Conservation (phyloP, 92 coral and sea anemone genomes). For the Montipora capitata region DNA sequence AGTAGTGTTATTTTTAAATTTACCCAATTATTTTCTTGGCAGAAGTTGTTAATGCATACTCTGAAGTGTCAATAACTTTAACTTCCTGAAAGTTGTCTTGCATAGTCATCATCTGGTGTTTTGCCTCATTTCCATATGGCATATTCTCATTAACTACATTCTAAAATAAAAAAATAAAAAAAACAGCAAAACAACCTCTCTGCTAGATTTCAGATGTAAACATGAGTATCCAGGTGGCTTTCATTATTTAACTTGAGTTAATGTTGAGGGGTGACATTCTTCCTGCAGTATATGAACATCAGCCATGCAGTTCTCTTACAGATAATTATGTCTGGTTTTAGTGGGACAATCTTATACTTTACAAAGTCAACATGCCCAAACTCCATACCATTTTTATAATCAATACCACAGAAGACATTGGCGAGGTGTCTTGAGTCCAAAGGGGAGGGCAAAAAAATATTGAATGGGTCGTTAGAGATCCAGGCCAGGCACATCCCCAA, state of each 20-base stretch:
- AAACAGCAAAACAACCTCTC: background rate
- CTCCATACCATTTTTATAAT: too few relatives aligned
- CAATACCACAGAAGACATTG: too few relatives aligned
- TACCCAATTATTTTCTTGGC: conserved; percentile 27
- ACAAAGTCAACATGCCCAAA: too few relatives aligned
- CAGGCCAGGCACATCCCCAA: too few relatives aligned
- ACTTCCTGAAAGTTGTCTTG: conserved; percentile 3
- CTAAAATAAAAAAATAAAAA: background rate
- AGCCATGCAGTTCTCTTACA: too few relatives aligned
- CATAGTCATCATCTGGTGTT: conserved; percentile 1
- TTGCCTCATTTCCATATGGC: background rate
- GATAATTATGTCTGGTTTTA: too few relatives aligned
- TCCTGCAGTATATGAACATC: too few relatives aligned
- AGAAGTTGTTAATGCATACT: conserved; percentile 9
- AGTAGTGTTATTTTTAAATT: background rate
- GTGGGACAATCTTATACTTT: too few relatives aligned
- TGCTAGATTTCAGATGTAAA: background rate
- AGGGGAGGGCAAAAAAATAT: too few relatives aligned
- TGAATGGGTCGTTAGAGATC: too few relatives aligned
- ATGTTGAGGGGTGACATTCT: background rate
- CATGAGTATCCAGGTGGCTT: background rate
- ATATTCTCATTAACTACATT: background rate
- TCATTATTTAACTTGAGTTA: too few relatives aligned
- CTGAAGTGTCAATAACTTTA: conserved; percentile 46
- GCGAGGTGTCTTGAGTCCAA: too few relatives aligned